Conservation (phyloP, 23 tunicate genomes). For the Trididemnum clinides region DNA sequence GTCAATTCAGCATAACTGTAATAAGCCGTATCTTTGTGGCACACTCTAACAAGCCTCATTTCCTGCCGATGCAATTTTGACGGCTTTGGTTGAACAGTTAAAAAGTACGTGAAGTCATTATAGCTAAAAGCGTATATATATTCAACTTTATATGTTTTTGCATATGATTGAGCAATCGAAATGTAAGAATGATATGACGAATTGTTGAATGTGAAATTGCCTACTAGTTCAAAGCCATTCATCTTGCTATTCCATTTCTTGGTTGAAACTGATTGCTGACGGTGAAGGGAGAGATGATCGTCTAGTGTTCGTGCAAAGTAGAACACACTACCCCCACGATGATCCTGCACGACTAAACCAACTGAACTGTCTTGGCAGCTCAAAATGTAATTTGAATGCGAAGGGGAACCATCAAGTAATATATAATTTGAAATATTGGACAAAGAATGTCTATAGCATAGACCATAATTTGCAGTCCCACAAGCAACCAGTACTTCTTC, state of each 20-base stretch:
- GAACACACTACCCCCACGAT: slow-evolving; percentile 8
- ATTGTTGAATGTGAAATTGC: slow-evolving; percentile 1
- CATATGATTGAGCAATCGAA: slow-evolving; percentile 19
- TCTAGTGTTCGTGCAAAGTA: slow-evolving; percentile 73
- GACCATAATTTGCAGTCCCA: slow-evolving; percentile 44
- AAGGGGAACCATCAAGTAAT: slow-evolving; percentile 6
- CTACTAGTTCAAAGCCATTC: slow-evolving; percentile 59
- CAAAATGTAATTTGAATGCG: slow-evolving; percentile 25
- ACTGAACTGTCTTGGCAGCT: slow-evolving; percentile 14
- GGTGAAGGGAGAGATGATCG: not conserved
- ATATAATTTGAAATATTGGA: not conserved
- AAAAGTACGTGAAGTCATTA: slow-evolving; percentile 72
- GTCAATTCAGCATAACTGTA: slow-evolving; percentile 64
- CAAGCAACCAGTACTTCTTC: slow-evolving; percentile 7
- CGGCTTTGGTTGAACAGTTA: slow-evolving; percentile 53
- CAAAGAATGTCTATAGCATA: slow-evolving; percentile 35
- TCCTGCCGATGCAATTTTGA: not conserved
- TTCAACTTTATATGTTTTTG: slow-evolving; percentile 24
- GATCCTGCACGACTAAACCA: slow-evolving; percentile 44
- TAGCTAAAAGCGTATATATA: slow-evolving; percentile 62
- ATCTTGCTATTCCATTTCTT: slow-evolving; percentile 50
- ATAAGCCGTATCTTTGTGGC: slow-evolving; percentile 58
- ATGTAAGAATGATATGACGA: slow-evolving; percentile 33
- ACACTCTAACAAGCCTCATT: slow-evolving; percentile 55
- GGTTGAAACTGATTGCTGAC: slow-evolving; percentile 78